Evolutionary conservation across 2,888 invertebrate genomes (phyloP), one percentile per base, ranked within the genome.

Genomic region (Eupithecia subumbrata): DNA sequence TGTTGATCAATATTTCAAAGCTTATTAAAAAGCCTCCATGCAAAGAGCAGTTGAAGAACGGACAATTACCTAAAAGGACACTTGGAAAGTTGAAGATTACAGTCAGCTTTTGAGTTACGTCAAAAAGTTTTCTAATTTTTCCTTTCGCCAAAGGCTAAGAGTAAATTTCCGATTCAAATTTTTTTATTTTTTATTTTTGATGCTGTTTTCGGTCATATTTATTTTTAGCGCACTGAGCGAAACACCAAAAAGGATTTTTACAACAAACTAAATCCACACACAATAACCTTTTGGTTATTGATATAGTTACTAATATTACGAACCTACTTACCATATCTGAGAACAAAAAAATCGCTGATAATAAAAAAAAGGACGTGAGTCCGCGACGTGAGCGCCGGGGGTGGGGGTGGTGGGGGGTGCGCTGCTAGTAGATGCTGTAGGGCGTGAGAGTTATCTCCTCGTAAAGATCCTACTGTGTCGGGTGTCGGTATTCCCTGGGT

Each of bases 121-220:
- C 78, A 68, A 70, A 77, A 82, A 83, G 76, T 82, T 83, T 82
- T 79, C 74, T 81, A 81, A 83, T 82, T 81, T 82, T 81, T 83
- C 77, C 75, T 43, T 76, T 64, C 72, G 67, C 67, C 43, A 67
- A 1, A 40, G 67, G 43, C 67, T 11, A 67, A 63, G 16, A n/a
- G 22, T n/a, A n/a, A n/a, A n/a, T n/a, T n/a, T n/a, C n/a, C n/a
- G n/a, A n/a, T n/a, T n/a, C n/a, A n/a, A 67, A 4, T 12, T 67
- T 43, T 37, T 11, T 9, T 14, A 25, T 22, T 67, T 43, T 67
- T 22, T 43, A 43, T 43, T 43, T 30, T 63, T 16, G 11, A 56
- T 56, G 11, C 22, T 56, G 56, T 22, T 22, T 56, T 56, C 22
- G 12, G 56, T 22, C 2, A 11, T 22, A 22, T 56, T 56, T 56